Conservation (phyloP, 2,888 invertebrate genomes). For the Lepidocyrtoides sp. region DNA sequence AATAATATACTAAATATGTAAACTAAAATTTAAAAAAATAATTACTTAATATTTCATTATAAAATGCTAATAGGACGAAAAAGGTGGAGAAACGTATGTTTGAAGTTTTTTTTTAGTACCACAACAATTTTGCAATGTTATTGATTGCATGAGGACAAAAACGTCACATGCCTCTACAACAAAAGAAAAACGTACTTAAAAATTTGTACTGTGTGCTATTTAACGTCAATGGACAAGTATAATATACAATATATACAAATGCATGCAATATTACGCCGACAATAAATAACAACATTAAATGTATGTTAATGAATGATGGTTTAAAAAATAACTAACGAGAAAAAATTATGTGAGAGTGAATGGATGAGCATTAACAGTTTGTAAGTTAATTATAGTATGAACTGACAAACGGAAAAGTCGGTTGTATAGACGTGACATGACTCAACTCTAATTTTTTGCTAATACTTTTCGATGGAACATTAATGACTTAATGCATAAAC, state of each 20-base stretch:
- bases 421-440: conserved; percentile 13
- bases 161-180: background rate
- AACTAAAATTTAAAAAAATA: conserved; percentile 10
- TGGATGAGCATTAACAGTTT: background rate
- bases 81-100: background rate
- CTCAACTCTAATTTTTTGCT: conserved; percentile 11
- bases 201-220: conserved; percentile 3
- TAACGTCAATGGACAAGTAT: background rate
- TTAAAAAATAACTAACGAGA: background rate
- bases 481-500: conserved; percentile 33
- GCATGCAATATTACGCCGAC: background rate
- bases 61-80: background rate
- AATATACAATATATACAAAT: background rate
- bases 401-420: conserved; percentile 18
- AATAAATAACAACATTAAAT: background rate
- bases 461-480: background rate
- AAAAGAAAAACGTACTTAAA: background rate
- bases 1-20: conserved; percentile 59
- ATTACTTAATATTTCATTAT: background rate
- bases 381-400: background rate
- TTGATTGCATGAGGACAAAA: background rate
- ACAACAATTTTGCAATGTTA: background rate
- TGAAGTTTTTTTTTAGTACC: too few species aligned
- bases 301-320: too few species aligned
- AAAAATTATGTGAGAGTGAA: background rate